These are phyloP conservation scores for Plusia festucae DNA, from an alignment of 2,888 invertebrate species.

Conservation along the genomic window DNA sequence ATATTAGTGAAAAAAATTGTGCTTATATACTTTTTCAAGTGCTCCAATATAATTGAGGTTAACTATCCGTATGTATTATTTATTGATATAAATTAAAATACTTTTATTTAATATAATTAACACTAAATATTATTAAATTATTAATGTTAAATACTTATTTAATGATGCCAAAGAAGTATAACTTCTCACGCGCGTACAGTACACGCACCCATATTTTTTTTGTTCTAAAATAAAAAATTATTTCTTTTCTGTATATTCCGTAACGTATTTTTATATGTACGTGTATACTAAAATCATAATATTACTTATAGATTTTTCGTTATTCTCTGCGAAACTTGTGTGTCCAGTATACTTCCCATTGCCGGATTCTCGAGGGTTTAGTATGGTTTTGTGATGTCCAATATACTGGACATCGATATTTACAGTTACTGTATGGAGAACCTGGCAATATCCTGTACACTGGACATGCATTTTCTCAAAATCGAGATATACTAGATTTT, in stretches of 20 bases:
- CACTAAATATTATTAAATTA: too few relatives aligned
- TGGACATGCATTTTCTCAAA: conserved; percentile 22
- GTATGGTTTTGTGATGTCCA: conserved; percentile 9
- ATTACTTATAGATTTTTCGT: conserved; percentile 3
- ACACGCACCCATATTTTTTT: too few relatives aligned
- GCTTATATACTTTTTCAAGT: too few relatives aligned
- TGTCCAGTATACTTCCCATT: conserved; percentile 13
- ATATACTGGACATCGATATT: conserved; percentile 14
- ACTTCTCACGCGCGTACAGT: too few relatives aligned
- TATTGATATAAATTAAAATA: too few relatives aligned
- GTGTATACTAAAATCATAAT: conserved; percentile 15
- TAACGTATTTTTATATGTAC: conserved; percentile 11
- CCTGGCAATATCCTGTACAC: conserved; percentile 15
- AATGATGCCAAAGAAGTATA: too few relatives aligned
- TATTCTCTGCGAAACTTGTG: conserved; percentile 5
- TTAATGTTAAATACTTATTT: too few relatives aligned
- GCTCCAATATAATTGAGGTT: too few relatives aligned
- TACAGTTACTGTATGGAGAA: conserved; percentile 15
- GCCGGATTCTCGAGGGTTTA: conserved; percentile 7
- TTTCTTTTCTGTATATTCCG: conserved; percentile 14
- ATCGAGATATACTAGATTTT: conserved; percentile 10
- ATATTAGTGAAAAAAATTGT: too few relatives aligned
- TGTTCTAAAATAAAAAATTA: conserved; percentile 13
- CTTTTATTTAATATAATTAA: too few relatives aligned
- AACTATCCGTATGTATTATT: too few relatives aligned